phyloP scores from a whole-genome alignment of 2,113 vertebrate genomes.

The Erythrolamprus reginae region DNA sequence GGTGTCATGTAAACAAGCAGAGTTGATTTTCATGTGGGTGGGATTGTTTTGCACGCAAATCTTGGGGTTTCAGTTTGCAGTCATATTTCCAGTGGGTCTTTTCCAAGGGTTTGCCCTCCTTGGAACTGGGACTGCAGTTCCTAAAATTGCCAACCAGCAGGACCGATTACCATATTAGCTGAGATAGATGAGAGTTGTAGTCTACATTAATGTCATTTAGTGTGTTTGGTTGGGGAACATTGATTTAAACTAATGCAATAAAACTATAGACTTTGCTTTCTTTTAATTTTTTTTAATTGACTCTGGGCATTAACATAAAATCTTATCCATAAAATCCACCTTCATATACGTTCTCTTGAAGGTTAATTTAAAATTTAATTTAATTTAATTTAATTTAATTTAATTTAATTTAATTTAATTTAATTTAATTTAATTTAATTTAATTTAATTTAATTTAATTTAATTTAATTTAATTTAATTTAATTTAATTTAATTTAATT shows the following conservation, averaged over 20 bases:
- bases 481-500: too few species aligned
- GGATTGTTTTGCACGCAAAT: not conserved
- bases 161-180: not conserved
- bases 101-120: not conserved
- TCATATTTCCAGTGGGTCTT: not conserved
- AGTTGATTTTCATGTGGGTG: not conserved
- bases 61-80: slow-evolving; percentile 2
- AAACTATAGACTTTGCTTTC: not conserved
- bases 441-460: too few species aligned
- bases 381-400: too few species aligned
- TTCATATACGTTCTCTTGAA: not conserved
- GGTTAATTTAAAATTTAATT: too few species aligned
- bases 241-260: not conserved
- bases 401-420: too few species aligned
- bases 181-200: not conserved
- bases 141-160: not conserved
- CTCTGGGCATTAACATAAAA: not conserved
- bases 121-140: not conserved
- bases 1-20: not conserved
- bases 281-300: not conserved
- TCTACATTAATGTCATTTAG: not conserved
- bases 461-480: too few species aligned
- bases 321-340: too few species aligned
- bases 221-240: not conserved
- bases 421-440: too few species aligned